Evolutionary conservation across 2,888 invertebrate genomes (phyloP).

Genomic region (Andrena marginata): DNA sequence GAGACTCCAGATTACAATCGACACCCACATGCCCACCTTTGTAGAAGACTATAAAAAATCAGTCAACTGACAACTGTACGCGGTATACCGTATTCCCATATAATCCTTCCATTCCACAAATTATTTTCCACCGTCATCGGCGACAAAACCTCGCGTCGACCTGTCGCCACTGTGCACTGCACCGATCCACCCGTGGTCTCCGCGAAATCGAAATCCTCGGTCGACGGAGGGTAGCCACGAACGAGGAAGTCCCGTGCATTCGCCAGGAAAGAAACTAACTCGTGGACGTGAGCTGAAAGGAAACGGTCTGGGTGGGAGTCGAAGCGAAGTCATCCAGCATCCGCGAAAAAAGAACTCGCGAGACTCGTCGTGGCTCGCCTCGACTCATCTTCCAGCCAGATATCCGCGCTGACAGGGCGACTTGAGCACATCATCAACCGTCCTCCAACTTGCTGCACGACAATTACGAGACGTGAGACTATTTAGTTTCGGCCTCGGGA

Average conservation of each 20-base stretch:
- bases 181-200: constrained; percentile 20
- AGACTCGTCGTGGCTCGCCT: constrained; percentile 40
- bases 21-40: too few species aligned
- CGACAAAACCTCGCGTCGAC: constrained; percentile 9
- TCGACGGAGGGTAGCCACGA: constrained; percentile 3
- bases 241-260: constrained; percentile 45
- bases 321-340: constrained; percentile 25
- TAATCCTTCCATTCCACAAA: background rate
- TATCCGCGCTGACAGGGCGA: constrained; percentile 25
- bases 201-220: constrained; percentile 32
- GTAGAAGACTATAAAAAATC: too few species aligned
- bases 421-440: constrained; percentile 46
- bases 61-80: too few species aligned
- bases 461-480: constrained; percentile 28
- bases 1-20: too few species aligned
- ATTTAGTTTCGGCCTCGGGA: constrained; percentile 12
- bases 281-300: constrained; percentile 43
- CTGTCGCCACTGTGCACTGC: constrained; percentile 3
- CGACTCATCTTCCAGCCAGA: constrained; percentile 40
- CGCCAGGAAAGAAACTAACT: constrained; percentile 34
- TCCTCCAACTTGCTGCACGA: constrained; percentile 1
- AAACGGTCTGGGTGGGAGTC: constrained; percentile 41
- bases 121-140: background rate
- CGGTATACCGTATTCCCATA: too few species aligned
- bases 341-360: constrained; percentile 32